phyloP scores from a whole-genome alignment of 2,113 vertebrate species.

The Castor canadensis region DNA sequence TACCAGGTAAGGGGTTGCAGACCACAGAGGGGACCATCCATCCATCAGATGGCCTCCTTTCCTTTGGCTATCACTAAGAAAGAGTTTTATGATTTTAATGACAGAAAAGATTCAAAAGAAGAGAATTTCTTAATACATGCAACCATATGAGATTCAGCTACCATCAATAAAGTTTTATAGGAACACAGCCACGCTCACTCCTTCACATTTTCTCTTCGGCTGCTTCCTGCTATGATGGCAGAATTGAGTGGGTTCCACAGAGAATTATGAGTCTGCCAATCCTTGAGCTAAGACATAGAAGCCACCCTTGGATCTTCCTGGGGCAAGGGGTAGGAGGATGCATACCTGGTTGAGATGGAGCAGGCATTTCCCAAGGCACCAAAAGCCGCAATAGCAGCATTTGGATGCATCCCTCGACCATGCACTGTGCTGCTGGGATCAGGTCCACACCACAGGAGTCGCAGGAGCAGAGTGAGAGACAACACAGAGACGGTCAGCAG shows the following conservation, averaged over 20 bases:
- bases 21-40: not conserved
- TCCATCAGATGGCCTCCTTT: not conserved
- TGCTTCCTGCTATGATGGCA: not conserved
- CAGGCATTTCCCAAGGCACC: constrained; percentile 79
- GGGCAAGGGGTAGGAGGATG: no score
- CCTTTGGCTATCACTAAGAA: not conserved
- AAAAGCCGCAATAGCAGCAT: constrained; percentile 80
- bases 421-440: constrained; percentile 53
- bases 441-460: not conserved
- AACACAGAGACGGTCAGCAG: not conserved
- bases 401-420: constrained; percentile 71
- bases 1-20: not conserved
- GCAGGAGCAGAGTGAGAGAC: not conserved
- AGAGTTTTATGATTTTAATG: not conserved
- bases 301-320: rapidly evolving
- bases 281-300: not conserved
- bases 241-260: not conserved
- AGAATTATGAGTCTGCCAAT: not conserved
- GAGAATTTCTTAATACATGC: not conserved
- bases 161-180: not conserved
- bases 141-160: not conserved
- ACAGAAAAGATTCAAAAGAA: not conserved
- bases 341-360: constrained; percentile 84
- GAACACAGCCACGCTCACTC: not conserved
- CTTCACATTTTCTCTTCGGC: not conserved